phyloP scores from a whole-genome alignment of 1,140 invertebrate species.

The Stegodyphus dumicola region DNA sequence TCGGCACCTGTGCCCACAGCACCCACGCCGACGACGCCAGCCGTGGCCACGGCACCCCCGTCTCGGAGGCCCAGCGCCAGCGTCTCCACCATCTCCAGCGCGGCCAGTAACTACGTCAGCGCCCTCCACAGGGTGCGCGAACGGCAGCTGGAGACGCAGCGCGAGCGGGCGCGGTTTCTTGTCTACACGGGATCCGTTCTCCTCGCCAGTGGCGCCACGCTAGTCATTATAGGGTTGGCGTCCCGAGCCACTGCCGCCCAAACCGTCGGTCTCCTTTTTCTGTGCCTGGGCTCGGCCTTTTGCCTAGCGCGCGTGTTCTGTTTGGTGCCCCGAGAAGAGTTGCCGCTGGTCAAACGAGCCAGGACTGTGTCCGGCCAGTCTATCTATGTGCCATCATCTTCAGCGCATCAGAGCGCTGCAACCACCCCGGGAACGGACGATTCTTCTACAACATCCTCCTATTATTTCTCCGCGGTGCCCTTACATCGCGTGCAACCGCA shows the following conservation, averaged over 20 bases:
- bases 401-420: conserved; percentile 40
- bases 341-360: conserved; percentile 39
- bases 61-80: conserved; percentile 26
- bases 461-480: conserved; percentile 50
- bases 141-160: conserved; percentile 39
- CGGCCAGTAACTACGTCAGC: conserved; percentile 56
- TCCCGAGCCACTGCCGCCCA: conserved; percentile 41
- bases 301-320: conserved; percentile 59
- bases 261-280: conserved; percentile 61
- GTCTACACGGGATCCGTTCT: conserved; percentile 60
- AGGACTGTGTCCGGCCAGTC: conserved; percentile 50
- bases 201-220: conserved; percentile 58
- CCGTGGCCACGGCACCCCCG: background rate
- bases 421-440: conserved; percentile 50
- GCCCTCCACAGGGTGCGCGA: conserved; percentile 56
- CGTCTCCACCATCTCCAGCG: conserved; percentile 59
- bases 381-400: conserved; percentile 36
- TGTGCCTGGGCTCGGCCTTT: conserved; percentile 60
- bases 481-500: conserved; percentile 28
- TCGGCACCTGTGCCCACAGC: background rate
- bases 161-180: conserved; percentile 51
- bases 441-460: conserved; percentile 52
- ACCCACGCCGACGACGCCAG: background rate
- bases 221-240: conserved; percentile 62
- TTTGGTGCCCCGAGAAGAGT: conserved; percentile 26